These are phyloP conservation scores for Oscheius sp. DNA, from an alignment of 2,888 invertebrate genomes.

Conservation along the genomic window DNA sequence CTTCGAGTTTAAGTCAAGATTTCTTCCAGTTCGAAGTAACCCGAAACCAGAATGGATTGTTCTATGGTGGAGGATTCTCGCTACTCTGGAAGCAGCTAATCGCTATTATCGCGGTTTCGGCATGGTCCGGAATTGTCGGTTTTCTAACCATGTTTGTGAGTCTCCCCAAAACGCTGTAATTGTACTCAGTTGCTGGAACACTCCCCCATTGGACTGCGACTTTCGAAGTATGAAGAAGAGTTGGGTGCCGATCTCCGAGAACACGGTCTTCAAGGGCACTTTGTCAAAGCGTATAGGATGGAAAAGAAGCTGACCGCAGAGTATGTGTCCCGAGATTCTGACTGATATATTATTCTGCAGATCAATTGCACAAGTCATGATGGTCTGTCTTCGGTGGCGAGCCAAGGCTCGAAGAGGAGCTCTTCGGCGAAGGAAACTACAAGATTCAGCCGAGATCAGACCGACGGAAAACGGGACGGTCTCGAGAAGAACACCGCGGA, in stretches of 20 bases:
- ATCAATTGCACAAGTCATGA: slow-evolving; percentile 27
- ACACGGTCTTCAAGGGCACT: slow-evolving; percentile 63
- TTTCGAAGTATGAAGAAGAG: slow-evolving; percentile 63
- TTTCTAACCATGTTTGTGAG: slow-evolving; percentile 52
- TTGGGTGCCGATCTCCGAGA: slow-evolving; percentile 65
- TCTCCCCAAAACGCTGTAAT: neutral
- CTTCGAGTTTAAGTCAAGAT: neutral
- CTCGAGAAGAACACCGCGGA: slow-evolving; percentile 18
- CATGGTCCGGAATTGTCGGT: slow-evolving; percentile 52
- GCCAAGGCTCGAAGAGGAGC: slow-evolving; percentile 31
- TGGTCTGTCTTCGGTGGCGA: slow-evolving; percentile 35
- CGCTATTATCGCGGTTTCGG: slow-evolving; percentile 45
- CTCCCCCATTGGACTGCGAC: slow-evolving; percentile 58
- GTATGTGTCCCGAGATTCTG: slow-evolving; percentile 33
- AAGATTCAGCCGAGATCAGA: neutral
- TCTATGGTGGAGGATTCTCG: slow-evolving; percentile 59
- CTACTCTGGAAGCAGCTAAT: slow-evolving; percentile 53
- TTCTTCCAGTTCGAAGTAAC: slow-evolving; percentile 42
- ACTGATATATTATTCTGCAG: neutral
- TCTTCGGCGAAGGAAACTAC: slow-evolving; percentile 10
- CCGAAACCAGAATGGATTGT: slow-evolving; percentile 52
- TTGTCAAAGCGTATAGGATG: slow-evolving; percentile 57
- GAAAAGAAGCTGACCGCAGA: slow-evolving; percentile 62
- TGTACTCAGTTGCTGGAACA: slow-evolving; percentile 50
- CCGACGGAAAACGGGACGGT: neutral